Evolutionary conservation across 2,113 vertebrate genomes (phyloP), one percentile per base, ranked within the genome.

Genomic region (Lampris incognitus): DNA sequence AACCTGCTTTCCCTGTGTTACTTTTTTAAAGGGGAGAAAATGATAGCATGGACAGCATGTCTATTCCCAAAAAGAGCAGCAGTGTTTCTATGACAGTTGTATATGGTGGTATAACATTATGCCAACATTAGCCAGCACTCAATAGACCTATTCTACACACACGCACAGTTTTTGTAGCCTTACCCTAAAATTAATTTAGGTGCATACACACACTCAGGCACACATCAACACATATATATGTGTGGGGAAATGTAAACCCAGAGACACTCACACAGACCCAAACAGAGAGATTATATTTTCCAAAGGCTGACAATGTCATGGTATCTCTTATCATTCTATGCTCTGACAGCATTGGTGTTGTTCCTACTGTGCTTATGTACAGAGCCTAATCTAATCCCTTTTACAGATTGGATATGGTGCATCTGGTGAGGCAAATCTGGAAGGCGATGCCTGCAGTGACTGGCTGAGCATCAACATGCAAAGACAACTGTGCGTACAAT

Each of bases 311-410:
- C 37, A 51, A 61, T 54, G 9, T 54, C 79, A 66, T 54, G 71
- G 62, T 69, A 40, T 9, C 55, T 46, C 41, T 24, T 44, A 82
- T 79, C 72, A 68, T 57, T 52, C 52, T 54, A 66, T 67, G 48
- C 69, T 63, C 51, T 81, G 77, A 85, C 44, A 63, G 77, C 70
- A 83, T 83, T 83, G 78, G 69, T 84, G 67, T 78, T 78, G 60
- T 41, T 56, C 79, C 67, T 78, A 69, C 80, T 89, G 82, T 59
- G 71, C 70, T 75, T 68, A 83, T 65, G 76, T 55, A 75, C 3
- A 84, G 9, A 56, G 38, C 41, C 52, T 75, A 77, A 85, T 83
- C 62, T 70, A 80, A 83, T 80, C 85, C 72, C 36, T 51, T 86
- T 84, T 65, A 69, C 60, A 54, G 51, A 80, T 71, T 78, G 24